Evolutionary conservation across 2,113 vertebrate genomes (phyloP).

Genomic region (Oncorhynchus masou): DNA sequence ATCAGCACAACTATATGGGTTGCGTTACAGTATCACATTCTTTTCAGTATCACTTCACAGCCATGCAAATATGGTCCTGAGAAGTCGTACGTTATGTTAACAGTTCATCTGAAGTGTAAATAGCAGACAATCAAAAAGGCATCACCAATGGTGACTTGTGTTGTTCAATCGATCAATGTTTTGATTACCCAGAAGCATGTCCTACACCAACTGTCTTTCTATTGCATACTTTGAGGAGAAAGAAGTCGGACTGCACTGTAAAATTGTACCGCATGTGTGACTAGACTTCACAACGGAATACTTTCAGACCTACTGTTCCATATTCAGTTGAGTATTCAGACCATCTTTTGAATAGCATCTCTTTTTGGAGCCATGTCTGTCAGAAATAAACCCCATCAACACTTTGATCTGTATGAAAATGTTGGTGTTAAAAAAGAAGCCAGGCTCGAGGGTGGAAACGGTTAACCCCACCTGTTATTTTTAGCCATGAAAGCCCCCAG

Average conservation of each 20-base stretch:
- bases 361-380: not conserved
- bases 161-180: not conserved
- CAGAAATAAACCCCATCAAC: not conserved
- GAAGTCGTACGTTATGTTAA: not conserved
- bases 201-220: not conserved
- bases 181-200: not conserved
- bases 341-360: not conserved
- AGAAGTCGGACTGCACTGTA: not conserved
- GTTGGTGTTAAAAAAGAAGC: too few species aligned
- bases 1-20: not conserved
- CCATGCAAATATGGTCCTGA: not conserved
- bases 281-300: not conserved
- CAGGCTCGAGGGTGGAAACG: not conserved
- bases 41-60: not conserved
- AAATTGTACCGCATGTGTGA: not conserved
- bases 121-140: too few species aligned
- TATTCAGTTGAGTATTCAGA: not conserved
- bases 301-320: not conserved
- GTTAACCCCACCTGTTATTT: constrained; percentile 11
- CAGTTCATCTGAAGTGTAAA: not conserved
- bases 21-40: not conserved
- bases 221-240: not conserved
- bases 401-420: not conserved
- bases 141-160: not conserved
- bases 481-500: constrained; percentile 11